These are phyloP conservation scores for Cygnus olor DNA, from an alignment of 2,797 vertebrate species.

Conservation along the genomic window DNA sequence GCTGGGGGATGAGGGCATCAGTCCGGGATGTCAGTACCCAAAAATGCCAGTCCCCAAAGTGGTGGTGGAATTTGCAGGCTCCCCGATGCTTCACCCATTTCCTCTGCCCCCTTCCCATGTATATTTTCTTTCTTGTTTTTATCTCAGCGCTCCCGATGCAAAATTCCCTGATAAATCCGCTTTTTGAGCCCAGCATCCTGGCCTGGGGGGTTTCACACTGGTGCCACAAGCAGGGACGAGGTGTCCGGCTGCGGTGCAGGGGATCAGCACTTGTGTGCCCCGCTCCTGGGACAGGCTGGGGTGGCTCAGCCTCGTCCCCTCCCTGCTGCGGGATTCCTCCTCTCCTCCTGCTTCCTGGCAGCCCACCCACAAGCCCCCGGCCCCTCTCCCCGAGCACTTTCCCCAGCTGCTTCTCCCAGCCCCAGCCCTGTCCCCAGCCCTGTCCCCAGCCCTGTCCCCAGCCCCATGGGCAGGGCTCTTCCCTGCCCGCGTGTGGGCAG, in stretches of 20 bases:
- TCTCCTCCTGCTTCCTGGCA: background rate
- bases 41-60: background rate
- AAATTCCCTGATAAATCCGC: background rate
- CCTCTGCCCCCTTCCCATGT: background rate
- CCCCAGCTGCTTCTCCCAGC: background rate
- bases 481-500: background rate
- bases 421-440: background rate
- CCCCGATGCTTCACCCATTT: background rate
- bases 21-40: background rate
- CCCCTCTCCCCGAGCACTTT: background rate
- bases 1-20: background rate
- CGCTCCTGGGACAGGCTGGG: background rate
- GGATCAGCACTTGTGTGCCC: background rate
- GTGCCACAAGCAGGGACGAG: background rate
- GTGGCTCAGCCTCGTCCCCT: background rate
- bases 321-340: background rate
- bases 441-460: background rate
- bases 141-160: background rate
- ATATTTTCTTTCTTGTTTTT: background rate
- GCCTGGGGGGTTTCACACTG: background rate
- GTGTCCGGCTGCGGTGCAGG: fast-evolving
- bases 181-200: background rate
- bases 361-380: fast-evolving
- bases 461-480: background rate
- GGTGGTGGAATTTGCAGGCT: background rate